A percentile compares a stretch with the other conserved stretches of the same genome.
Evolutionary conservation across 2,113 vertebrate species (phyloP).

Genomic region (Equus przewalskii): DNA sequence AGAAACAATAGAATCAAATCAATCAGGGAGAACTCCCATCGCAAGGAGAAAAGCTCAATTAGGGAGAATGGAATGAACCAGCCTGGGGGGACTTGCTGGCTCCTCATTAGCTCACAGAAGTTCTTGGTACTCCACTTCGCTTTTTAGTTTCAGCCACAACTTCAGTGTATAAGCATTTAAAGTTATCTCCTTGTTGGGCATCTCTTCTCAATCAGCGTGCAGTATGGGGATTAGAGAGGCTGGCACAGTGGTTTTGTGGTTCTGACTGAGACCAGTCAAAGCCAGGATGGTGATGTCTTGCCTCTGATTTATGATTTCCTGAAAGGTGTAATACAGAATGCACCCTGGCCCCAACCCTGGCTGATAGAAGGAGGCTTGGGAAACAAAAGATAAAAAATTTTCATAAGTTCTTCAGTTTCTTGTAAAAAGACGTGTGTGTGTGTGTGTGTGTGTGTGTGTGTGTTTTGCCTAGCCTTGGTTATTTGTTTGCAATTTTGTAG

Average conservation of each 20-base stretch:
- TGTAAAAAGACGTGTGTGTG: not conserved
- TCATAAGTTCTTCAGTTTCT: not conserved
- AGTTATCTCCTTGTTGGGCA: conserved; percentile 38
- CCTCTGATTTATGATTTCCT: conserved; percentile 50
- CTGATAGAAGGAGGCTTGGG: not conserved
- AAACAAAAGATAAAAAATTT: not conserved
- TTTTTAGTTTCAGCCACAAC: conserved; percentile 52
- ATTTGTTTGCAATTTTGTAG: not conserved
- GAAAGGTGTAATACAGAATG: not conserved
- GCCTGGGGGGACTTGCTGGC: not conserved
- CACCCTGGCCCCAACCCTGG: not conserved
- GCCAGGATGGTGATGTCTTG: not conserved
- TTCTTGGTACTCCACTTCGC: conserved; percentile 55
- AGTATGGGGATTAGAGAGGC: conserved; percentile 53
- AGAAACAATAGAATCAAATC: conserved; percentile 55
- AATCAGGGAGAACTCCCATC: conserved; percentile 64
- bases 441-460: not conserved
- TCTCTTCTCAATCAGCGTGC: not conserved
- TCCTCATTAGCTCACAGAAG: conserved; percentile 62
- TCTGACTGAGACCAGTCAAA: conserved; percentile 41
- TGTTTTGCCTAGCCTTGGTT: not conserved
- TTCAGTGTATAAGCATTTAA: conserved; percentile 38
- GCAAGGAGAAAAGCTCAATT: conserved; percentile 78
- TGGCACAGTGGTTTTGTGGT: not conserved
- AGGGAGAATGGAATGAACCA: conserved; percentile 46